A percentile compares a stretch with the other conserved stretches of the same genome.
Conservation (phyloP, 2,113 vertebrate species). For the Aldabrachelys gigantea region DNA sequence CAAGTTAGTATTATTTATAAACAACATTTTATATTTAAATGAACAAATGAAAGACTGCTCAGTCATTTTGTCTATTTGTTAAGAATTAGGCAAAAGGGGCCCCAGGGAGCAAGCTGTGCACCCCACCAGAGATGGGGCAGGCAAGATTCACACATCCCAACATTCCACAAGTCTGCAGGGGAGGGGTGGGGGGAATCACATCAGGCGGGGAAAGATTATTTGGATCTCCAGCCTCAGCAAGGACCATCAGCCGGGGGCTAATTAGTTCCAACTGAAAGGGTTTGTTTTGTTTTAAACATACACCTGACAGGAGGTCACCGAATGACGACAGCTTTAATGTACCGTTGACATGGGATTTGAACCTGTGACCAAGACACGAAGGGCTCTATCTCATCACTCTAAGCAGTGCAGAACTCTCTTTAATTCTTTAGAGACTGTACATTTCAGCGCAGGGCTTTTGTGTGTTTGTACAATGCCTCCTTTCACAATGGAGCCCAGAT, state of each 20-base stretch:
- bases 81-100: too few relatives aligned
- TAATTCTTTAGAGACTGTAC: too few relatives aligned
- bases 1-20: neutral
- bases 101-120: neutral
- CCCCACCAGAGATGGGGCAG: neutral
- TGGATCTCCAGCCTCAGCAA: neutral
- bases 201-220: neutral
- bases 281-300: neutral
- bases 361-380: too few relatives aligned
- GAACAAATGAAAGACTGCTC: too few relatives aligned
- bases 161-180: rapidly evolving
- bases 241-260: neutral
- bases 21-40: too few relatives aligned
- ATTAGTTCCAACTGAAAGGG: neutral
- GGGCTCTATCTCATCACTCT: too few relatives aligned
- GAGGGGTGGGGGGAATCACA: neutral
- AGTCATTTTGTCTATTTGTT: too few relatives aligned
- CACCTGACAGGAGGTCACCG: neutral
- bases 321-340: too few relatives aligned
- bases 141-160: neutral
- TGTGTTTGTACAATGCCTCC: neutral
- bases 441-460: too few relatives aligned
- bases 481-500: neutral
- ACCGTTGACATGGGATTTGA: too few relatives aligned
- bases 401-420: too few relatives aligned